Conservation (phyloP, 2,888 invertebrate genomes). For the Hydraecia micacea region DNA sequence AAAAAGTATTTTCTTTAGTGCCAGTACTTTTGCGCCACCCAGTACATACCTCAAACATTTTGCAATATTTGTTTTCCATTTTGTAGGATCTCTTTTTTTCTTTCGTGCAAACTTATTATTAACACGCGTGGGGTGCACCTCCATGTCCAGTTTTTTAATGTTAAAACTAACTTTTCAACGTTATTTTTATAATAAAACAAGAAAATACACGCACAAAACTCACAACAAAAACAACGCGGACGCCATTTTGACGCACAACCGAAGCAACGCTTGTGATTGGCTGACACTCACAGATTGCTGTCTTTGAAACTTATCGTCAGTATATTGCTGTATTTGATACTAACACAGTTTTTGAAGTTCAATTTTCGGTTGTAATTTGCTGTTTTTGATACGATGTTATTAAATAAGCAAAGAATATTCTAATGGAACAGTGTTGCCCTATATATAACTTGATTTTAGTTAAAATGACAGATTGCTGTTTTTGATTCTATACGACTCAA, state of each 20-base stretch:
- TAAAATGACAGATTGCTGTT: conserved; percentile 1
- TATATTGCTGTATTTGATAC: neutral
- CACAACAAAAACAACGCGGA: neutral
- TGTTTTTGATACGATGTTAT: neutral
- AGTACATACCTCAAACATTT: neutral
- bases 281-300: too few relatives aligned
- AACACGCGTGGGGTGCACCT: neutral
- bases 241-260: too few relatives aligned
- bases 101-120: neutral
- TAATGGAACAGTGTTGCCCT: neutral
- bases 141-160: too few relatives aligned
- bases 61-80: neutral
- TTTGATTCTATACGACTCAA: conserved; percentile 4
- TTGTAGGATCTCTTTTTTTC: neutral
- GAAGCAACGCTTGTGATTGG: too few relatives aligned
- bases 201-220: neutral
- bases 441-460: neutral
- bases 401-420: conserved; percentile 4
- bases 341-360: neutral
- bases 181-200: neutral
- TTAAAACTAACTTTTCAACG: neutral
- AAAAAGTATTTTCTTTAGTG: too few relatives aligned
- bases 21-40: too few relatives aligned
- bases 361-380: neutral
- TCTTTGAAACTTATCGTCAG: too few relatives aligned